Evolutionary conservation across 2,797 vertebrate species (phyloP), one percentile per base, ranked within the genome.

Genomic region (Nothura maculosa): DNA sequence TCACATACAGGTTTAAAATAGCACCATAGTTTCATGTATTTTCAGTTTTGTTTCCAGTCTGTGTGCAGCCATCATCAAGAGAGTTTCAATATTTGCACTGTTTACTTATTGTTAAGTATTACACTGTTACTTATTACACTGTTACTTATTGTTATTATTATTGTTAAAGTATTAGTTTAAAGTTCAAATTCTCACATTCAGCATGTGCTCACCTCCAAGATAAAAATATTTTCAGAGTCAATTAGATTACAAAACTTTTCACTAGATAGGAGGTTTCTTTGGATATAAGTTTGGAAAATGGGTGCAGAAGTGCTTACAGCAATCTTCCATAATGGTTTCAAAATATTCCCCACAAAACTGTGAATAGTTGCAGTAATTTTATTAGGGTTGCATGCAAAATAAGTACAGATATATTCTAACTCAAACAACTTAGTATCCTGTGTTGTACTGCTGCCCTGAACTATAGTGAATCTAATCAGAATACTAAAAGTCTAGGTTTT

Each of bases 401-500:
- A 87, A 89, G 13, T 28, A 69, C 9, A 81, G 82, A 48, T 16
- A 17, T 40, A 58, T 27, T 83, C 72, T 10, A 75, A 8, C 86
- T 79, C 81, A 88, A 81, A 77, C 36, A 91, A 42, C 6, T 25
- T 68, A 43, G 24, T 62, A 40, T 68, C 50, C 32, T 64, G 79
- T 85, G 30, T 92, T 73, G 48, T 70, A 93, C 90, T 73, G 27
- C 69, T 67, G 42, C 61, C 36, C 24, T 69, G 40, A 62, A 81
- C 34, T 72, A 14, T 38, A 62, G 38, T 58, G 79, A 94, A 70
- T 80, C 38, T 83, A 82, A 78, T 84, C 34, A 82, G 57, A 66
- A 9, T 82, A 72, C 38, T 61, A 62, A 62, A 64, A 55, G 38
- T 88, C 90, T 66, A 87, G 78, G 36, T 73, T 95, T 87, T 86